These are phyloP conservation scores for Theristicus caerulescens DNA, from an alignment of 2,113 vertebrate genomes.

Conservation along the genomic window DNA sequence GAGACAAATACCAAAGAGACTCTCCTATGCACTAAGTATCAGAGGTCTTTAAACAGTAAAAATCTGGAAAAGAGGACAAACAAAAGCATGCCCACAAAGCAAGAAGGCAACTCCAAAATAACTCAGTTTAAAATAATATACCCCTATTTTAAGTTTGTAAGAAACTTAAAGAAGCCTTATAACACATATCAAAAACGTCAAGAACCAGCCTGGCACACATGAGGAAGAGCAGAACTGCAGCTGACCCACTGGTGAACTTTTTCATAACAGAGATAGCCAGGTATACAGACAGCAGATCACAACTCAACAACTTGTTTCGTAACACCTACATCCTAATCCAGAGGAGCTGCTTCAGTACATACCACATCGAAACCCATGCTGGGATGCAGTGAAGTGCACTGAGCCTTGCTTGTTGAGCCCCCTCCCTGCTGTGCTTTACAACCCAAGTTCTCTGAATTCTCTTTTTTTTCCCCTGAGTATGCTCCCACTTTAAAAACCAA, in stretches of 20 bases:
- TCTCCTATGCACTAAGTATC: not conserved
- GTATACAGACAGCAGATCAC: not conserved
- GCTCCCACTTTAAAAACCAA: not conserved
- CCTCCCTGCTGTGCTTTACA: not conserved
- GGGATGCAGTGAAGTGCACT: slow-evolving; percentile 5
- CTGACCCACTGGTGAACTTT: not conserved
- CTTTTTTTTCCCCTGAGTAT: rapidly evolving
- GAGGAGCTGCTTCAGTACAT: not conserved
- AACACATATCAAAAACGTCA: not conserved
- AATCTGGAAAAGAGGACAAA: not conserved
- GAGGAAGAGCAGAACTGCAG: not conserved
- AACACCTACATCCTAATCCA: not conserved
- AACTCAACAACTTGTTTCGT: not conserved
- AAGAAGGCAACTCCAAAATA: not conserved
- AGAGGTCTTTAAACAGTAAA: not conserved
- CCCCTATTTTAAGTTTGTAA: not conserved
- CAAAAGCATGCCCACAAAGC: not conserved
- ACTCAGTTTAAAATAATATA: not conserved
- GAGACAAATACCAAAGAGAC: not conserved
- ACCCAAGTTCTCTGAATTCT: not conserved
- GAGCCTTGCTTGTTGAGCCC: not conserved
- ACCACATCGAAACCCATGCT: not conserved
- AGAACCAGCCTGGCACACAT: rapidly evolving
- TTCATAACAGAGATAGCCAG: not conserved
- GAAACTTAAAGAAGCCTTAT: not conserved